Evolutionary conservation across 2,797 vertebrate species (phyloP).

Genomic region (Sebastes goodei): DNA sequence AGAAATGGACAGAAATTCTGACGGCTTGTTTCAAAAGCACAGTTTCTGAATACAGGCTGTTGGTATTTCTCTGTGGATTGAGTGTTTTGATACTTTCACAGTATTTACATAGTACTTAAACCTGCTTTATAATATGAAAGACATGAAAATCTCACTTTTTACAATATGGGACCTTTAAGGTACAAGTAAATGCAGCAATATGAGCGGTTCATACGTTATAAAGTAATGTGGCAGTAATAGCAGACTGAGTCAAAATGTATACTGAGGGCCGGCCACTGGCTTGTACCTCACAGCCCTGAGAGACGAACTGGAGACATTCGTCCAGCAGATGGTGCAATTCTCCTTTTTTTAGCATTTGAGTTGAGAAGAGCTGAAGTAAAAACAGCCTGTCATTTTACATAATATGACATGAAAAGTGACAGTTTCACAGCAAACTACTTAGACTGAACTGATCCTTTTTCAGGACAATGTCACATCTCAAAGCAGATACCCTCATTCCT

Average conservation of each 20-base stretch:
- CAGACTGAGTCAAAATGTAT: not conserved
- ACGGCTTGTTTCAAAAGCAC: no score
- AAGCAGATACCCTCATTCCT: constrained; percentile 23
- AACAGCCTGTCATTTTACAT: not conserved
- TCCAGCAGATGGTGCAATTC: constrained; percentile 50
- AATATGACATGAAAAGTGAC: not conserved
- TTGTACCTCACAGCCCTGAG: not conserved
- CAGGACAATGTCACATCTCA: constrained; percentile 1
- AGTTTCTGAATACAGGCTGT: no score
- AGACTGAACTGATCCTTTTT: not conserved
- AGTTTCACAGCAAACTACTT: not conserved
- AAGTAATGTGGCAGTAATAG: not conserved
- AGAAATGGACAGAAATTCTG: no score
- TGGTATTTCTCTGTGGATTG: no score
- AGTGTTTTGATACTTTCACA: no score
- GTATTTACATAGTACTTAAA: no score
- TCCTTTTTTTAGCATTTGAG: not conserved
- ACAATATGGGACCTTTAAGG: no score
- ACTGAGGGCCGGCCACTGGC: not conserved
- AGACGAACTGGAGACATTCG: not conserved
- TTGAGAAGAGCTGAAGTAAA: not conserved
- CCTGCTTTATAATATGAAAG: no score
- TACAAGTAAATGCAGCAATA: not conserved
- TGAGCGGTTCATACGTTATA: no score
- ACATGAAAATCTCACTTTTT: no score